Evolutionary conservation across 2,113 vertebrate species (phyloP).

Genomic region (Marcusenius ussheri): DNA sequence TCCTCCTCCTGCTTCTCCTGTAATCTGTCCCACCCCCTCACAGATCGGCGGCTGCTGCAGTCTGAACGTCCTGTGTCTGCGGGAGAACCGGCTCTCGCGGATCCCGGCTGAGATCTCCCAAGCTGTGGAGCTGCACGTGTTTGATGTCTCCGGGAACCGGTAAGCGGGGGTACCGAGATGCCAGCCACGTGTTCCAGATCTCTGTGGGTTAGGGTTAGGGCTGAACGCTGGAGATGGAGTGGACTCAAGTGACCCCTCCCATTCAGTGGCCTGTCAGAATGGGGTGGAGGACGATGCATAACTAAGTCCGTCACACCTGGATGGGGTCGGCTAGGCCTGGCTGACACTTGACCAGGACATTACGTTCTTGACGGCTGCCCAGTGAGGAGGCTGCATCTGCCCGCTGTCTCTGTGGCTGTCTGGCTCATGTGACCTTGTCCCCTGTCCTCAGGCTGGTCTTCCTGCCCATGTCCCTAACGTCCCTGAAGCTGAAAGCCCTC

Average conservation of each 20-base stretch:
- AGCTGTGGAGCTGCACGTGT: slow-evolving; percentile 86
- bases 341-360: not conserved
- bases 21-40: not conserved
- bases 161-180: slow-evolving; percentile 34
- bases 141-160: slow-evolving; percentile 95
- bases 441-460: slow-evolving; percentile 64
- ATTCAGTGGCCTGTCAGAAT: not conserved
- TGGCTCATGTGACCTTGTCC: not conserved
- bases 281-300: not conserved
- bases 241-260: not conserved
- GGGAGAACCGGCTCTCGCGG: slow-evolving; percentile 80
- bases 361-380: not conserved
- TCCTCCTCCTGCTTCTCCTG: not conserved
- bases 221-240: not conserved
- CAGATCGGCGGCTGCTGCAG: slow-evolving; percentile 91
- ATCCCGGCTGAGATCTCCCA: slow-evolving; percentile 88
- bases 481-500: slow-evolving; percentile 85
- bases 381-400: not conserved
- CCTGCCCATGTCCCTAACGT: slow-evolving; percentile 82
- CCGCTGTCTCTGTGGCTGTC: not conserved
- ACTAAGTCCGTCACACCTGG: not conserved
- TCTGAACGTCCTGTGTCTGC: slow-evolving; percentile 88
- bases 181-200: not conserved
- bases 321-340: not conserved
- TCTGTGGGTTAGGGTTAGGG: not conserved